Evolutionary conservation across 2,113 vertebrate genomes (phyloP), one percentile per base, ranked within the genome.

Genomic region (Garra rufa): DNA sequence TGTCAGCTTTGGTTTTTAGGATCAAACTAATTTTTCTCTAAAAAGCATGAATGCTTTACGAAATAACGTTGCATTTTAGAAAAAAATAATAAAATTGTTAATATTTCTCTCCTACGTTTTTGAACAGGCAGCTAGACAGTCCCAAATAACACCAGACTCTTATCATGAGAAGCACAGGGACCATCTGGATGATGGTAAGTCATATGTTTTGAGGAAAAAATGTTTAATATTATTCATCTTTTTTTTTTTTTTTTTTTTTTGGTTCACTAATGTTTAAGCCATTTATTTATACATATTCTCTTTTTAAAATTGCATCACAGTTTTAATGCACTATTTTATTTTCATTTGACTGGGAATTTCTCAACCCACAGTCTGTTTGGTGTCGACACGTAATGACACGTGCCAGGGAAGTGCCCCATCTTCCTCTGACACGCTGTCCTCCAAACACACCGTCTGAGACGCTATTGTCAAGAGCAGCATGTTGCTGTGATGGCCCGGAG

Each of bases 101-200:
- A 70, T 44, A 38, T 65, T 2, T 17, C 24, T 75, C 80, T 76
- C 88, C 52, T 41, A n/a, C 71, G 21, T 75, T 82, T 26, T 87
- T 76, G 82, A 6, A 88, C 86, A 99, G 98, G 96, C 95, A 94
- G 94, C 92, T 91, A 96, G 98, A 94, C 96, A 96, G 94, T 94
- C 93, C 87, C 97, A 96, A 91, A 93, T 95, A 88, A 90, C 91
- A 8, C 96, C 95, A 92, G 98, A 99, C 89, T 92, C 96, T 77
- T 99, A 98, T 92, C 98, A 99, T 41, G 97, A 99, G 93, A 98
- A 99, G 94, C 94, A 96, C 96, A 96, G 97, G 96, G 96, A 98
- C 44, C 97, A 96, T 91, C 83, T 91, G 0, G 98, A 99, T 28
- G 97, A 99, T 84, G 97, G 98, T 99, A 94, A 98, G 94, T 92